Percentiles rank a stretch among this genome's conserved stretches.
Conservation (phyloP, 2,888 invertebrate species). For the Chymomyza procnemis region DNA sequence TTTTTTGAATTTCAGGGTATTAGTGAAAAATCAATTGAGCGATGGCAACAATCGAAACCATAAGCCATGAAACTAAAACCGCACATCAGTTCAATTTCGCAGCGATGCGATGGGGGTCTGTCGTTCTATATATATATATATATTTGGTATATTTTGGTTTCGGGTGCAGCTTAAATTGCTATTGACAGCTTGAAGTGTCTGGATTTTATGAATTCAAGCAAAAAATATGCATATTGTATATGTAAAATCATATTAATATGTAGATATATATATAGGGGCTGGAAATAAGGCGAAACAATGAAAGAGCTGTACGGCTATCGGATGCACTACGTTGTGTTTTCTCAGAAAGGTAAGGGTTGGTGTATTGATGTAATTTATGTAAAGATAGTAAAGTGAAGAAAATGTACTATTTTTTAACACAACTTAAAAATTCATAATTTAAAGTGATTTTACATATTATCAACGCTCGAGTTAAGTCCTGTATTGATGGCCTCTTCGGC, state of each 20-base stretch:
- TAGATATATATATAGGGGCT: slow-evolving; percentile 7
- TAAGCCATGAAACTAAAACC: slow-evolving; percentile 70
- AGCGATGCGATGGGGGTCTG: background rate
- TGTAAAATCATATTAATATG: slow-evolving; percentile 37
- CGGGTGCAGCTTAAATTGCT: slow-evolving; percentile 48
- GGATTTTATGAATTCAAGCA: slow-evolving; percentile 26
- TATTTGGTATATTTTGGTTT: slow-evolving; percentile 35
- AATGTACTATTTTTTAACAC: too few relatives aligned
- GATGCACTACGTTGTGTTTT: too few relatives aligned
- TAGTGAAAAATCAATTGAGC: slow-evolving; percentile 72
- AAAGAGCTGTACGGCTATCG: too few relatives aligned
- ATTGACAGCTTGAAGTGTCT: slow-evolving; percentile 61
- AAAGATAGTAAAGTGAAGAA: too few relatives aligned
- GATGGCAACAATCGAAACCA: slow-evolving; percentile 70
- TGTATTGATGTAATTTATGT: too few relatives aligned
- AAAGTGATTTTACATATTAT: too few relatives aligned
- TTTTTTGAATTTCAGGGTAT: slow-evolving; percentile 53
- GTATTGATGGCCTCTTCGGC: too few relatives aligned
- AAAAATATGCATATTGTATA: background rate
- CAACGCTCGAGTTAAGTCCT: too few relatives aligned
- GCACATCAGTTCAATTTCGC: slow-evolving; percentile 54
- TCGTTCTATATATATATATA: background rate
- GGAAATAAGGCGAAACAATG: too few relatives aligned
- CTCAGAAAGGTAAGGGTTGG: too few relatives aligned
- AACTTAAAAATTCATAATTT: too few relatives aligned